phyloP scores from a whole-genome alignment of 2,113 vertebrate genomes.

The Machaerirhynchus nigripectus region DNA sequence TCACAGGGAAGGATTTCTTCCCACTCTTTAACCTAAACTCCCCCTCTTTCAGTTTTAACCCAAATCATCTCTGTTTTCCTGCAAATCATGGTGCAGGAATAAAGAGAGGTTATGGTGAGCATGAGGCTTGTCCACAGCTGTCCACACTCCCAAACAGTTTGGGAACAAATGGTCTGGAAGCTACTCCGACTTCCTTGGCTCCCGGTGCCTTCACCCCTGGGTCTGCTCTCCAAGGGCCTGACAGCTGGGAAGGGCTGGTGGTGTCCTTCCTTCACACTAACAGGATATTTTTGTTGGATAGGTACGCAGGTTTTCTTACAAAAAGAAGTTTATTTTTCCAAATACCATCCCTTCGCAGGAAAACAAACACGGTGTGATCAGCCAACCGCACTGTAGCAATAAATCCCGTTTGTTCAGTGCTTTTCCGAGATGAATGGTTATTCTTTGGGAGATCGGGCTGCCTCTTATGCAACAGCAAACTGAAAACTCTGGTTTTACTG shows the following conservation, averaged over 20 bases:
- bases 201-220: neutral
- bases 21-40: neutral
- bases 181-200: neutral
- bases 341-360: neutral
- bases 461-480: neutral
- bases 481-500: neutral
- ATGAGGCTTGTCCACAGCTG: neutral
- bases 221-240: neutral
- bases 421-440: neutral
- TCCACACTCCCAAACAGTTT: neutral
- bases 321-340: neutral
- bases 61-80: neutral
- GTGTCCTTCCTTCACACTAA: neutral
- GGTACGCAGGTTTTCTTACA: neutral
- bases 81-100: neutral
- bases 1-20: neutral
- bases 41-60: neutral
- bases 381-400: neutral
- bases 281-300: neutral
- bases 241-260: neutral
- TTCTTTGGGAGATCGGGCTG: neutral
- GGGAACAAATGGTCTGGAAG: neutral
- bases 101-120: neutral
- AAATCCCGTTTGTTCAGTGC: neutral
- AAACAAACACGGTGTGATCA: neutral